Base-by-base conservation (phyloP, 2,888 invertebrate species). In the Nemoura dubitans region DNA sequence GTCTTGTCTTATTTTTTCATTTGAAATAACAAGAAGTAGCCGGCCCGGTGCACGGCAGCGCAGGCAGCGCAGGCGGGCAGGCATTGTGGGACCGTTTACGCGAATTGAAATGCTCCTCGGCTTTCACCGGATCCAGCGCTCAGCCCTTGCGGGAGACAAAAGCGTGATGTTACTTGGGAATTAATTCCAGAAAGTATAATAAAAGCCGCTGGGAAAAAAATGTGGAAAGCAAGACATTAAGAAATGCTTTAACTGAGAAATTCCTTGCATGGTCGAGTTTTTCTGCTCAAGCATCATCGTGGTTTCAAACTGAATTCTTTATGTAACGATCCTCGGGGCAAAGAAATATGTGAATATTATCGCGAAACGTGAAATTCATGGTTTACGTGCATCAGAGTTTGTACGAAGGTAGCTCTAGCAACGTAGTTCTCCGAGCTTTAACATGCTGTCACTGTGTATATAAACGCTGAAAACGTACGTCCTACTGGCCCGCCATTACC, bases 11-110 rank as follows among this genome's bases (percentile, higher is more conserved):
- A 42, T 81, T 86, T 42, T 36, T 30, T 80, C 85, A 78, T 82
- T 43, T 16, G 26, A 82, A 82, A 36, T 82, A 81, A 86, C 36
- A 86, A 82, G 28, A 86, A 82, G 82, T 28, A 59, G 86, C 43
- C 86, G 28, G 36, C 36, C 36, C 36, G 82, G 10, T 36, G 29
- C 82, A 29, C 3, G 36, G 36, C 36, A 36, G 3, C 36, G 82
- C n/a, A n/a, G n/a, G n/a, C n/a, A n/a, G n/a, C n/a, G n/a, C n/a
- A n/a, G n/a, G n/a, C n/a, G n/a, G n/a, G n/a, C n/a, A n/a, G n/a
- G n/a, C 29, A 82, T 82, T 82, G 82, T 82, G 36, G 36, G 29
- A 82, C n/a, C 82, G 29, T 78, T 78, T 26, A 30, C 82, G 0
- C 29, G 29, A 82, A 78, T 82, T 82, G 82, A 30, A 82, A 82